Evolutionary conservation across 2,113 vertebrate genomes (phyloP), one percentile per base, ranked within the genome.

Genomic region (Myotis yumanensis): DNA sequence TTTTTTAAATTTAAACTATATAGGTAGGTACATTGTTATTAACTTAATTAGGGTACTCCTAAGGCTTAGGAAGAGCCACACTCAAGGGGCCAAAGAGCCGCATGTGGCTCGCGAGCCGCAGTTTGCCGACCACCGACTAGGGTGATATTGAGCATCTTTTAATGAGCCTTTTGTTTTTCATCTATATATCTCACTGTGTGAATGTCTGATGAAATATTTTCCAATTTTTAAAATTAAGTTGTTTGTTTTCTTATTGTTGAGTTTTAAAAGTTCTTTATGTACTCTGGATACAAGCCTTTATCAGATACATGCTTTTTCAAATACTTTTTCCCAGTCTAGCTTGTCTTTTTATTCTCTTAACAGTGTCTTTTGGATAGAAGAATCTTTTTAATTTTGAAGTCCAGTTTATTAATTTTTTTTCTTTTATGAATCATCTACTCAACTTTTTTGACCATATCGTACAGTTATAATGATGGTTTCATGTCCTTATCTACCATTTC

Each of bases 301-400:
- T 81, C 5, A 94, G 10, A 68, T 59, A 48, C 8, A 51, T 77
- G 25, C 22, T 90, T 90, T 75, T 81, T 52, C 40, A 76, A 76
- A 90, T 59, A 64, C 3, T 86, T 90, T 54, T 30, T 79, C 40
- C 48, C 11, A 35, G 48, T 94, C 22, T 80, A 43, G 57, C 59
- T 75, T 84, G 11, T 71, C 22, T 11, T 92, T 82, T 77, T 71
- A n/a, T 71, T 95, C 4, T 83, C 32, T 66, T 85, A 75, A 18
- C 57, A 79, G 30, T 86, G 23, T 75, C 23, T 40, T 87, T 87
- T 89, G 64, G 37, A 35, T 62, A 62, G n/a, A 72, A 66, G 83
- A 57, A 66, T 11, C 71, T 80, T 88, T 92, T 91, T 48, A 88
- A 90, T 82, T 96, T 79, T 87, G 51, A 85, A 54, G 54, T 79